phyloP scores from a whole-genome alignment of 35 echinoderm and acorn worm genomes.

The Patiria miniata region DNA sequence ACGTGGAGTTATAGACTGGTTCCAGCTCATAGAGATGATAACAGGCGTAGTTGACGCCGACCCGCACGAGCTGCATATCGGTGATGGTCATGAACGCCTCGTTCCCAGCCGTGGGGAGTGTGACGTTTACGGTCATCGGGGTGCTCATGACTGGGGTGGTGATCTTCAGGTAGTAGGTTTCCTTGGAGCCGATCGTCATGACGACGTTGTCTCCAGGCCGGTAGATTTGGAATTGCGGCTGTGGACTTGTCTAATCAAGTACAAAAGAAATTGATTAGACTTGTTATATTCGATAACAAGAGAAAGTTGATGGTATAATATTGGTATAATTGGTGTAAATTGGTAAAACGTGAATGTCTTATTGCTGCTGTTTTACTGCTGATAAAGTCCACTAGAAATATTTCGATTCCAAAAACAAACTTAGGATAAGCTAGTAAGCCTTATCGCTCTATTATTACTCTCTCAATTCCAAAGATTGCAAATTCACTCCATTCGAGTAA shows the following conservation, averaged over 20 bases:
- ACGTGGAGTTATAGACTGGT: constrained; percentile 52
- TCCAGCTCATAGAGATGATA: constrained; percentile 68
- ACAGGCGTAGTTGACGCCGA: constrained; percentile 75
- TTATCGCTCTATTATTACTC: too few relatives aligned
- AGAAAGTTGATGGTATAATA: too few relatives aligned
- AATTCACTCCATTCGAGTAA: too few relatives aligned
- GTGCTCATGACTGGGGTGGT: constrained; percentile 66
- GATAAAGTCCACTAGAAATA: too few relatives aligned
- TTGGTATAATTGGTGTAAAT: too few relatives aligned
- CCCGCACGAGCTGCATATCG: constrained; percentile 49
- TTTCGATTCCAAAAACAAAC: too few relatives aligned
- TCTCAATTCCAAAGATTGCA: too few relatives aligned
- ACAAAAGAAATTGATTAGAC: too few relatives aligned
- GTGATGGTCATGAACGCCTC: constrained; percentile 71
- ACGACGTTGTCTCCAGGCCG: constrained; percentile 50
- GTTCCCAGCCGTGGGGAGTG: constrained; percentile 66
- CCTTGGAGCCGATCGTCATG: constrained; percentile 73
- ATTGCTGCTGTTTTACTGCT: too few relatives aligned
- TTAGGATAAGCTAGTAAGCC: too few relatives aligned
- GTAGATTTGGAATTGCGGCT: constrained; percentile 65
- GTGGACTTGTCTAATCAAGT: constrained; percentile 22
- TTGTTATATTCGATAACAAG: too few relatives aligned
- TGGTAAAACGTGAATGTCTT: too few relatives aligned
- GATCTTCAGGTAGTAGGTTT: constrained; percentile 77
- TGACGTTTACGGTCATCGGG: constrained; percentile 76